Evolutionary conservation across 2,888 invertebrate species (phyloP), one percentile per base, ranked within the genome.

Genomic region (Acronicta psi): DNA sequence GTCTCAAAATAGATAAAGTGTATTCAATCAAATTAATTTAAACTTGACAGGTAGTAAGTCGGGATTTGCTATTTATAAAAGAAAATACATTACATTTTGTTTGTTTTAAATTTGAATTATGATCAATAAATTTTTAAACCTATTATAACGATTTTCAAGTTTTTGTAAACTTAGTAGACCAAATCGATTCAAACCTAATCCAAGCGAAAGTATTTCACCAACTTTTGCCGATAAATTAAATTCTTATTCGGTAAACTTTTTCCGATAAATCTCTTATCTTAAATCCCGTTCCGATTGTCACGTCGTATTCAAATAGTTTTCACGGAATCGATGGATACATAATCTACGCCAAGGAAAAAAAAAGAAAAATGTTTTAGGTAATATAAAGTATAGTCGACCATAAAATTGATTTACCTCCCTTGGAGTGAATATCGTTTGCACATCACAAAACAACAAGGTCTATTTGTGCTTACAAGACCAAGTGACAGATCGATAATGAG

Each of bases 141-240:
- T 2, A n/a, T n/a, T n/a, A n/a, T n/a, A n/a, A n/a, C 8, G 4
- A 25, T 25, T 31, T 11, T 1, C 2, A 34, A 34, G n/a, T 34
- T 34, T 34, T n/a, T n/a, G n/a, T n/a, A n/a, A n/a, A 34, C 34
- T 7, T 34, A 34, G n/a, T 2, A 31, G 4, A 62, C 34, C 20
- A n/a, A 42, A 51, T 51, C 17, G 29, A 54, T 40, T 49, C 25
- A 9, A 62, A 45, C 23, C 23, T 11, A 31, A 62, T 51, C 5
- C 31, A 23, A 40, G 31, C 2, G 17, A 1, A 42, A 56, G 40
- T 50, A 17, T 23, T 41, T 50, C 16, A 56, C n/a, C 0, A 47
- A 63, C 38, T 57, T 63, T n/a, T 17, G 8, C 18, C 17, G 29
- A 63, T 58, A 52, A 58, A 64, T 49, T 49, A 31, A 63, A 57